Base-by-base conservation (phyloP, 2,797 vertebrate species). In the Rhinoraja longicauda region DNA sequence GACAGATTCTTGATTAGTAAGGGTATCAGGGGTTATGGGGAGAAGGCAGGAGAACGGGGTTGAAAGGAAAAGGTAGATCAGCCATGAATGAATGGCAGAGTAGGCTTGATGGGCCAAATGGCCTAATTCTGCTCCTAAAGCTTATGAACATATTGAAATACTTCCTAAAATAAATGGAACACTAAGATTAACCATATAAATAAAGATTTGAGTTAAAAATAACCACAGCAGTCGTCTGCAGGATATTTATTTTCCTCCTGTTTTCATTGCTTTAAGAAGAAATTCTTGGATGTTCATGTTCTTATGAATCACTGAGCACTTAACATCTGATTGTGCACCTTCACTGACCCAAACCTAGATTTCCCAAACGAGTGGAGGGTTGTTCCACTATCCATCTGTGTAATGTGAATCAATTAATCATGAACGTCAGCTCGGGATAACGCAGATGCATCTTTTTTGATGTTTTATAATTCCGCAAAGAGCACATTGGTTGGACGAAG, bases 171-270 rank as follows among this genome's bases (percentile, higher is more conserved):
- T 73, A 75, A 73, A 19, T 67, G n/a, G 6, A 32, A 13, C 57
- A 32, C 4, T 57, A 62, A n/a, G 5, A 12, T 32, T n/a, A 86
- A 67, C 62, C 9, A 32, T 64, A 21, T 88, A 36, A 32, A 17
- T 88, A 21, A 88, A 2, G 0, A 17, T 3, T 64, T 64, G 17
- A 88, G n/a, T 88, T 86, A 59, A 32, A 86, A 94, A 95, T 93
- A 93, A 62, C 88, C 8, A 29, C 77, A 76, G 93, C 39, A 76
- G 72, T 32, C 62, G n/a, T 8, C n/a, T 88, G 13, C 17, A 6
- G 17, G 29, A 19, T 32, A n/a, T 88, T 67, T 88, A 1, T 36
- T 67, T 88, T 8, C 15, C 17, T 62, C 6, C 26, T 62, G 3
- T 57, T 59, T 57, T 84, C 81, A 67, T 32, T 67, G 7, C 67